A percentile compares a stretch with the other conserved stretches of the same genome.
Evolutionary conservation across 1,140 invertebrate species (phyloP).

Genomic region (Cyrtorhinus lividipennis): DNA sequence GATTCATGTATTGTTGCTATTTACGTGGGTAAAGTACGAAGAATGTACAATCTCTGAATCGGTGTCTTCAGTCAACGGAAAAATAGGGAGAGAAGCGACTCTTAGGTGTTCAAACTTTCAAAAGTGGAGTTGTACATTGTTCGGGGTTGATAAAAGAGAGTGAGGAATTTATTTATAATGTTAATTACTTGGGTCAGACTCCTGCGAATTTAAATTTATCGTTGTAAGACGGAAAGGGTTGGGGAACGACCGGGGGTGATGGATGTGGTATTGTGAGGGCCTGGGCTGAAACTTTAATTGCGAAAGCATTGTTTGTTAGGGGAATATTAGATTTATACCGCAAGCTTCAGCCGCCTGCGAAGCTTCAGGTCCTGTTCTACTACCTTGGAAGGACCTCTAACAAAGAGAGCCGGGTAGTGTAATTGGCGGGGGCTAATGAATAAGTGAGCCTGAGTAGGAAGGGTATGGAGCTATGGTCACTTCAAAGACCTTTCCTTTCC

Average conservation of each 20-base stretch:
- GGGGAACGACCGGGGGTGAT: not conserved
- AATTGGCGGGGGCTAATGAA: slow-evolving; percentile 14
- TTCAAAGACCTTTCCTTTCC: slow-evolving; percentile 10
- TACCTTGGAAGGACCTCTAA: slow-evolving; percentile 11
- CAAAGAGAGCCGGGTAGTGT: slow-evolving; percentile 13
- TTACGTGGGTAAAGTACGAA: too few species aligned
- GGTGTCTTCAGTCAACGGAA: not conserved
- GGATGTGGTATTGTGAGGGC: slow-evolving; percentile 16
- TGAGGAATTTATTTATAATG: slow-evolving; percentile 5
- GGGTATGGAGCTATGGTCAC: slow-evolving; percentile 6
- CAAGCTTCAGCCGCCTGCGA: slow-evolving; percentile 4
- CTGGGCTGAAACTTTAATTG: slow-evolving; percentile 15
- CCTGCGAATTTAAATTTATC: slow-evolving; percentile 15
- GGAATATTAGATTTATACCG: slow-evolving; percentile 17
- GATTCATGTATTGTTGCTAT: too few species aligned
- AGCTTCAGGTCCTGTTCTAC: not conserved
- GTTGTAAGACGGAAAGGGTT: slow-evolving; percentile 9
- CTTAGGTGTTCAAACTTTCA: not conserved
- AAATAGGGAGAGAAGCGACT: not conserved
- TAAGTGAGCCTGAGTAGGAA: slow-evolving; percentile 1
- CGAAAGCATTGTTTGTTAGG: slow-evolving; percentile 15
- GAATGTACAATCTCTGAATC: too few species aligned
- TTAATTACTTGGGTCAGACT: slow-evolving; percentile 8
- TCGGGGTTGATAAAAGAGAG: not conserved
- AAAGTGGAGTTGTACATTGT: slow-evolving; percentile 4